Percentiles rank a stretch among this genome's conserved stretches.
Conservation (phyloP, 2,888 invertebrate species). For the Thecocarcelia acutangulata region DNA sequence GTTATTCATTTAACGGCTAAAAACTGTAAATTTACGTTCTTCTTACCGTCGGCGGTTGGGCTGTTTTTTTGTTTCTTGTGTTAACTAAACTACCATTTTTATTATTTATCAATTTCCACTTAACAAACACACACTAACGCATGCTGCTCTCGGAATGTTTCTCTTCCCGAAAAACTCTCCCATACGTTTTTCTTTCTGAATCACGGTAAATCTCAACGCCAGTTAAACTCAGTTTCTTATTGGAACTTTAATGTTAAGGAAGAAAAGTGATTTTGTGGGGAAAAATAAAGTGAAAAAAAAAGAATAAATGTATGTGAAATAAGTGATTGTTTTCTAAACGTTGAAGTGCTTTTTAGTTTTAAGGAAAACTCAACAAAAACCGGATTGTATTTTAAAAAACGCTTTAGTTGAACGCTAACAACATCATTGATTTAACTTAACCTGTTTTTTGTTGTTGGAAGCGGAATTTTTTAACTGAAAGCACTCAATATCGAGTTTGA, state of each 20-base stretch:
- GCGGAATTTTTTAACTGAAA: constrained; percentile 43
- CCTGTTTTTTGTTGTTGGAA: constrained; percentile 13
- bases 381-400: constrained; percentile 60
- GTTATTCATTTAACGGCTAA: constrained; percentile 66
- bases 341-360: constrained; percentile 42
- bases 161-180: constrained; percentile 18
- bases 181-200: constrained; percentile 1
- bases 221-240: constrained; percentile 52
- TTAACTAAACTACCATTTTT: constrained; percentile 59
- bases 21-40: constrained; percentile 64
- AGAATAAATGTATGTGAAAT: constrained; percentile 31
- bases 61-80: neutral
- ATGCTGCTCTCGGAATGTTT: constrained; percentile 1
- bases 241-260: constrained; percentile 40
- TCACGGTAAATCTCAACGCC: constrained; percentile 31
- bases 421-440: constrained; percentile 56
- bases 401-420: constrained; percentile 60
- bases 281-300: constrained; percentile 31
- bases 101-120: constrained; percentile 40
- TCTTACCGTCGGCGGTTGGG: constrained; percentile 72
- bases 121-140: constrained; percentile 27
- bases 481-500: constrained; percentile 38
- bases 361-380: constrained; percentile 55
- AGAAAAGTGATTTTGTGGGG: constrained; percentile 48
- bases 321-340: neutral